Conservation (phyloP, 2,113 vertebrate genomes). For the Tachycineta bicolor region DNA sequence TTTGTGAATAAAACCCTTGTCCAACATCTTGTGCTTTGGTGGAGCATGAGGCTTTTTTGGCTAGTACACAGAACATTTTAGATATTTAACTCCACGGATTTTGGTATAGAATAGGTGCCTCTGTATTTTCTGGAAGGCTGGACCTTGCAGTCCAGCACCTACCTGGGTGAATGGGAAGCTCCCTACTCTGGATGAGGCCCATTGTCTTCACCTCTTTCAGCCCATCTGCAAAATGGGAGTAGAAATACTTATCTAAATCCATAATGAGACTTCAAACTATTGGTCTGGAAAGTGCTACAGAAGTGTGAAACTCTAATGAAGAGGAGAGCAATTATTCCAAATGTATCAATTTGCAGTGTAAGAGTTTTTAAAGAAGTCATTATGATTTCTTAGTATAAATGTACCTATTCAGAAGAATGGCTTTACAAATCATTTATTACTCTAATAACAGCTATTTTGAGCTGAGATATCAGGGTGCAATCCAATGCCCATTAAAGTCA, state of each 20-base stretch:
- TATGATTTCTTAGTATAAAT: conserved; percentile 53
- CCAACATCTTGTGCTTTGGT: not conserved
- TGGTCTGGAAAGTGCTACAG: conserved; percentile 41
- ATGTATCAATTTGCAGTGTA: conserved; percentile 43
- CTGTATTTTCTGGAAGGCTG: not conserved
- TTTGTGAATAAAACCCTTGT: not conserved
- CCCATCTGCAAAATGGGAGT: conserved; percentile 35
- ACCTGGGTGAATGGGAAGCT: not conserved
- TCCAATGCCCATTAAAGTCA: conserved; percentile 60
- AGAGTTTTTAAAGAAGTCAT: conserved; percentile 67
- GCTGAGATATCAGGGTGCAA: conserved; percentile 42
- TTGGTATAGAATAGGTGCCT: not conserved
- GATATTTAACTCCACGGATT: not conserved
- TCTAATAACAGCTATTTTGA: conserved; percentile 61
- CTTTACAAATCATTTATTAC: conserved; percentile 64
- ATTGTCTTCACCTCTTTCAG: conserved; percentile 13
- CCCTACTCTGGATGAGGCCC: not conserved
- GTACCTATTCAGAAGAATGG: conserved; percentile 57
- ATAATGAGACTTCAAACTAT: conserved; percentile 41
- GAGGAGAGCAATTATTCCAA: conserved; percentile 51
- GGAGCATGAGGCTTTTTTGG: not conserved
- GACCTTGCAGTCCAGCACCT: not conserved
- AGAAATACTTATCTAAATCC: conserved; percentile 27
- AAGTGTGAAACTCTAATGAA: conserved; percentile 63
- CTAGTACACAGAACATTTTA: not conserved